phyloP scores from a whole-genome alignment of 1,140 invertebrate genomes.

The Plectus sambesii region DNA sequence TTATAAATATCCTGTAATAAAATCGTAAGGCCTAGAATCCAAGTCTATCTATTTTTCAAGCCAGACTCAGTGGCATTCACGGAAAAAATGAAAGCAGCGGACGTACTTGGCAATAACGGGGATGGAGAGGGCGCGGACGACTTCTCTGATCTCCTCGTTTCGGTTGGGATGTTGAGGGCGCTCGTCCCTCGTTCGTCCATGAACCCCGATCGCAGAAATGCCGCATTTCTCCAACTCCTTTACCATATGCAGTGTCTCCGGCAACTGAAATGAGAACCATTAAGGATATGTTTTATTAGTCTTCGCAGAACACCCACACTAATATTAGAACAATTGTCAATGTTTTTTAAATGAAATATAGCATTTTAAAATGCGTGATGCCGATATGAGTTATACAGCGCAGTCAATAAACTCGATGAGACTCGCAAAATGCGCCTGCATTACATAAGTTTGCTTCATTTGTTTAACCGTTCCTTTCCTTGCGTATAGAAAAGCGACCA shows the following conservation, averaged over 20 bases:
- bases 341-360: too few relatives aligned
- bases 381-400: conserved; percentile 5
- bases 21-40: neutral
- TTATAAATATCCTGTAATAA: too few relatives aligned
- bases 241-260: conserved; percentile 65
- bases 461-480: too few relatives aligned
- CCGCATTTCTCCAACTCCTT: conserved; percentile 68
- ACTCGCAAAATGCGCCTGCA: too few relatives aligned
- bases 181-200: conserved; percentile 76
- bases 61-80: too few relatives aligned
- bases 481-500: too few relatives aligned
- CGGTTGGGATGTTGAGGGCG: conserved; percentile 72
- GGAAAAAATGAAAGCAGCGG: too few relatives aligned
- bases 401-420: too few relatives aligned
- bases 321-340: too few relatives aligned
- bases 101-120: conserved; percentile 88
- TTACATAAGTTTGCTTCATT: too few relatives aligned
- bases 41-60: neutral
- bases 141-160: conserved; percentile 61
- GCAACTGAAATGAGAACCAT: conserved; percentile 46
- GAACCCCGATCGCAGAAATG: conserved; percentile 78
- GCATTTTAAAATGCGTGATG: conserved; percentile 1
- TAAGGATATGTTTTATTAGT: too few relatives aligned
- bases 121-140: conserved; percentile 63
- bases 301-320: neutral